phyloP scores from a whole-genome alignment of 2,888 invertebrate species.

The Troides oblongomaculatus region DNA sequence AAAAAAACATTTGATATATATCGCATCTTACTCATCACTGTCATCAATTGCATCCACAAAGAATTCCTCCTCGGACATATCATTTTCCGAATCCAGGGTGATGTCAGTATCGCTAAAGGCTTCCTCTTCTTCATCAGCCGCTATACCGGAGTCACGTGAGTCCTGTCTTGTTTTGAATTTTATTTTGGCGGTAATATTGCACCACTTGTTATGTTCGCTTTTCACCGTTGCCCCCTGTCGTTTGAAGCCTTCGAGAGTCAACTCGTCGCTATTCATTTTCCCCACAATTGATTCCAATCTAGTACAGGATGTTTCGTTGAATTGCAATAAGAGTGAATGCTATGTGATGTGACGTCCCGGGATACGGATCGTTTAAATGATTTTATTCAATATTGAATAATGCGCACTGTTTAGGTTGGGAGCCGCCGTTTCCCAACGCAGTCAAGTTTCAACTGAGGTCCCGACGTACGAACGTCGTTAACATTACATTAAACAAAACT shows the following conservation, averaged over 20 bases:
- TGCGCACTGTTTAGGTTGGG: constrained; percentile 3
- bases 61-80: constrained; percentile 51
- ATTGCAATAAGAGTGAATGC: constrained; percentile 23
- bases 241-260: constrained; percentile 42
- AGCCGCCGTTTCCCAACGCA: constrained; percentile 36
- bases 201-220: constrained; percentile 32
- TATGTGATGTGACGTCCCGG: constrained; percentile 30
- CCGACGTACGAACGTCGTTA: constrained; percentile 7
- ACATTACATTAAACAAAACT: background rate
- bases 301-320: constrained; percentile 43
- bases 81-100: constrained; percentile 45
- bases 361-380: constrained; percentile 21
- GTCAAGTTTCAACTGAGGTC: constrained; percentile 37
- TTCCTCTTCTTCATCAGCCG: constrained; percentile 41
- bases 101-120: constrained; percentile 28
- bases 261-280: constrained; percentile 41
- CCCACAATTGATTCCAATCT: constrained; percentile 34
- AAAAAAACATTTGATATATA: background rate
- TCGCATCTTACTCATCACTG: constrained; percentile 44
- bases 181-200: constrained; percentile 13
- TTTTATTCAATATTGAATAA: background rate
- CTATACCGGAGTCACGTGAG: constrained; percentile 53
- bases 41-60: constrained; percentile 39
- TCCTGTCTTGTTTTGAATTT: constrained; percentile 39
- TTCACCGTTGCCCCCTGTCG: constrained; percentile 39